Evolutionary conservation across 2,797 vertebrate genomes (phyloP), one percentile per base, ranked within the genome.

Genomic region (Megaceryle alcyon): DNA sequence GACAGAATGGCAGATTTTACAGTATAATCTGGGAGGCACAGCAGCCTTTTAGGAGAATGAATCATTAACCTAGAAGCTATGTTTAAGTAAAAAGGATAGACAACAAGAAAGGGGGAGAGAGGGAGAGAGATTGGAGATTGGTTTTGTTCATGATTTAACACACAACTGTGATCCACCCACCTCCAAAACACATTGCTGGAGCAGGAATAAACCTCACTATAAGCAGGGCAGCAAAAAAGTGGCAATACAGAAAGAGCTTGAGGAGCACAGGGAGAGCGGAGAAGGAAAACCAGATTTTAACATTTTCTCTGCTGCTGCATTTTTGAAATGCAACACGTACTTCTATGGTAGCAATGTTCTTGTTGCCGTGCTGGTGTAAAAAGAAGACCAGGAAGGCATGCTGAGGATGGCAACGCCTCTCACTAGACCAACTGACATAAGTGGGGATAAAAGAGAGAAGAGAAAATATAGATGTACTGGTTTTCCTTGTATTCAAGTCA

Each of bases 1-100:
- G 94, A 95, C 73, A 94, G 91, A 97, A 96, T 91, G 94, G 89
- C 90, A 93, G 88, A 94, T 96, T 97, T 97, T 96, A 94, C 94
- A 95, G 90, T 88, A 84, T 95, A 93, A 96, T 96, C 90, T 93
- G 77, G 69, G 86, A 88, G 81, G 83, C 95, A 71, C 85, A 92
- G 88, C 91, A 96, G 92, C 84, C 61, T 66, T 96, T 94, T 80
- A 93, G 92, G 91, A 96, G 91, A 92, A 92, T 70, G 90, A 96
- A 85, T 96, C 88, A 95, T 97, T 97, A 96, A 95, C 82, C 86
- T 89, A 92, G 85, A 88, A 96, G 86, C 91, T 91, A 94, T 68
- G 72, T 78, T 92, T 95, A 95, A 94, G 90, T 75, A 82, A 82
- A 85, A 94, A 91, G 86, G 66, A 91, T 41, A 92, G 92, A 90